Conservation (phyloP, 2,888 invertebrate genomes). For the Mythimna ferrago region DNA sequence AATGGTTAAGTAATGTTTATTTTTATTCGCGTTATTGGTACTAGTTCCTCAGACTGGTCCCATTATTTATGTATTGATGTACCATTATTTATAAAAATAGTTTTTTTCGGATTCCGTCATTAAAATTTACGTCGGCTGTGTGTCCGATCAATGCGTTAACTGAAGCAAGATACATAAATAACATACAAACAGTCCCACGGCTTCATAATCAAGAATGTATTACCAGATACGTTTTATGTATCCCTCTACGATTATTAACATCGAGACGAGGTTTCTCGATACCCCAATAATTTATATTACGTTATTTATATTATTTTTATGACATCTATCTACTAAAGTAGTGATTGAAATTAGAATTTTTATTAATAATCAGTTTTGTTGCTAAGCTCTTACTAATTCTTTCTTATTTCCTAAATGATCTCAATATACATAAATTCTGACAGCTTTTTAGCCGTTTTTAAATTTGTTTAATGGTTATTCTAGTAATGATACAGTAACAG, state of each 20-base stretch:
- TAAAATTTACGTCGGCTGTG: slow-evolving; percentile 54
- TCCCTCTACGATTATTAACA: slow-evolving; percentile 61
- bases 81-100: slow-evolving; percentile 47
- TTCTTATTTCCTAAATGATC: slow-evolving; percentile 55
- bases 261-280: slow-evolving; percentile 55
- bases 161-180: slow-evolving; percentile 61
- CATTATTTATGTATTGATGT: slow-evolving; percentile 62
- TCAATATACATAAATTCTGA: slow-evolving; percentile 58
- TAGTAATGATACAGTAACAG: slow-evolving; percentile 57
- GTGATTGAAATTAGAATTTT: slow-evolving; percentile 65
- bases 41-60: slow-evolving; percentile 63
- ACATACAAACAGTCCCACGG: slow-evolving; percentile 64
- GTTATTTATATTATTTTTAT: slow-evolving; percentile 68
- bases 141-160: slow-evolving; percentile 54
- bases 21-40: slow-evolving; percentile 74
- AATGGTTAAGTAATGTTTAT: slow-evolving; percentile 78
- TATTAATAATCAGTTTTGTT: slow-evolving; percentile 65
- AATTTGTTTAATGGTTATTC: slow-evolving; percentile 60
- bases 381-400: slow-evolving; percentile 60
- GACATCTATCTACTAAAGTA: slow-evolving; percentile 58
- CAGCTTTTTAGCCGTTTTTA: slow-evolving; percentile 46
- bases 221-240: slow-evolving; percentile 61
- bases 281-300: slow-evolving; percentile 65
- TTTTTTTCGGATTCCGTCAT: slow-evolving; percentile 58
- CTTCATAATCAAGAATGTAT: slow-evolving; percentile 59